Percentiles rank a stretch among this genome's conserved stretches.
Evolutionary conservation across 1,140 invertebrate genomes (phyloP).

Genomic region (Drosophila seguyi): DNA sequence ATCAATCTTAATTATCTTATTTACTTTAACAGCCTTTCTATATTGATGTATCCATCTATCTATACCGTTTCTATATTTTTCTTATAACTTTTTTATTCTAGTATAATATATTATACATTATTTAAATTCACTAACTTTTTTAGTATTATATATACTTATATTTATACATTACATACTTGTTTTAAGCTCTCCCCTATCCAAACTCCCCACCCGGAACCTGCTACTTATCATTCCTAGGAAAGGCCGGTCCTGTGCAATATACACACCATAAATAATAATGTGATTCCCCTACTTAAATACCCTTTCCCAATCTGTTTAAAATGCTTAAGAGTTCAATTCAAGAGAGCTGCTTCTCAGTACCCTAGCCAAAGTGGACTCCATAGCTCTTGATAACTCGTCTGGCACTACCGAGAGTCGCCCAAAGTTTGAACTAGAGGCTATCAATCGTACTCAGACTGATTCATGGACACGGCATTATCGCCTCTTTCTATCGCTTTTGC

Average conservation of each 20-base stretch:
- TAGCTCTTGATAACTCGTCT: constrained; percentile 52
- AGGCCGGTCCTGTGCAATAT: neutral
- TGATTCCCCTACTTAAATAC: neutral
- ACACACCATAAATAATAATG: constrained; percentile 11
- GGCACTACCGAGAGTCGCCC: constrained; percentile 35
- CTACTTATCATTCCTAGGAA: neutral
- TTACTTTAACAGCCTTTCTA: too few species aligned
- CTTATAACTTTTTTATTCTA: too few species aligned
- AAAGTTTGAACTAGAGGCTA: constrained; percentile 25
- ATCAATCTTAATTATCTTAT: neutral
- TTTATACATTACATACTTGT: too few species aligned
- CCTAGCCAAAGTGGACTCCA: neutral
- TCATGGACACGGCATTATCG: constrained; percentile 25
- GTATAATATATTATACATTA: too few species aligned
- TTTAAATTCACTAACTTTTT: too few species aligned
- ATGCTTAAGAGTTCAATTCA: neutral
- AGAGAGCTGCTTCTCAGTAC: neutral
- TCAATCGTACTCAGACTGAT: constrained; percentile 38
- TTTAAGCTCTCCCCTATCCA: too few species aligned
- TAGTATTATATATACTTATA: too few species aligned
- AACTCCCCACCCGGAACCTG: too few species aligned
- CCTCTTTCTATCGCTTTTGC: constrained; percentile 19
- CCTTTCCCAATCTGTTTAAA: constrained; percentile 10
- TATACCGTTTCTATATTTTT: too few species aligned
- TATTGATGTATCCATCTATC: too few species aligned